Evolutionary conservation across 2,113 vertebrate species (phyloP).

Genomic region (Megaceryle torquata): DNA sequence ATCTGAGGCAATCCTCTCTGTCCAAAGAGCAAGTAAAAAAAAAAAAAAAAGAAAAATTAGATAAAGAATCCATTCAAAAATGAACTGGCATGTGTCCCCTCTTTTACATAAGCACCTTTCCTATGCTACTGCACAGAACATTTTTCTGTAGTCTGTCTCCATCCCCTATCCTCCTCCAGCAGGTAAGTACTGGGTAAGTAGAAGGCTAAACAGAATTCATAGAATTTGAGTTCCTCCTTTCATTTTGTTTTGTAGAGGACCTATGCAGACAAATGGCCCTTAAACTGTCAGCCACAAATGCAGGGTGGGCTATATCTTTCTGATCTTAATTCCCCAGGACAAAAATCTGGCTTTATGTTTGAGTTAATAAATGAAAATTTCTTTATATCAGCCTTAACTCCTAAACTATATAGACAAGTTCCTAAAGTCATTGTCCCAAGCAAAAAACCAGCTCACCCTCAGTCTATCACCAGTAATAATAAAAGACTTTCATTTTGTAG

Average conservation of each 20-base stretch:
- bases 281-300: not conserved
- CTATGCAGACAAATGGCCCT: not conserved
- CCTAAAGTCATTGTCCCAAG: not conserved
- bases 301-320: not conserved
- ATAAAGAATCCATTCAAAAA: not conserved
- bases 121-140: not conserved
- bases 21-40: not conserved
- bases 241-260: not conserved
- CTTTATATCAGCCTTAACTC: not conserved
- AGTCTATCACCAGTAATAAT: not conserved
- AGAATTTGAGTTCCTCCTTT: not conserved
- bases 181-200: not conserved
- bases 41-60: not conserved
- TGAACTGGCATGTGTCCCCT: not conserved
- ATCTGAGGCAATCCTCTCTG: not conserved
- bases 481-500: not conserved
- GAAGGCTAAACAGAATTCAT: not conserved
- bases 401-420: not conserved
- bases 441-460: not conserved
- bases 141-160: not conserved
- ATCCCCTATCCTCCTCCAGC: not conserved
- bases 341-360: not conserved
- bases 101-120: not conserved
- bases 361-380: not conserved
- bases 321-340: not conserved